Evolutionary conservation across 1,140 invertebrate species (phyloP).

Genomic region (Drosophila orosa): DNA sequence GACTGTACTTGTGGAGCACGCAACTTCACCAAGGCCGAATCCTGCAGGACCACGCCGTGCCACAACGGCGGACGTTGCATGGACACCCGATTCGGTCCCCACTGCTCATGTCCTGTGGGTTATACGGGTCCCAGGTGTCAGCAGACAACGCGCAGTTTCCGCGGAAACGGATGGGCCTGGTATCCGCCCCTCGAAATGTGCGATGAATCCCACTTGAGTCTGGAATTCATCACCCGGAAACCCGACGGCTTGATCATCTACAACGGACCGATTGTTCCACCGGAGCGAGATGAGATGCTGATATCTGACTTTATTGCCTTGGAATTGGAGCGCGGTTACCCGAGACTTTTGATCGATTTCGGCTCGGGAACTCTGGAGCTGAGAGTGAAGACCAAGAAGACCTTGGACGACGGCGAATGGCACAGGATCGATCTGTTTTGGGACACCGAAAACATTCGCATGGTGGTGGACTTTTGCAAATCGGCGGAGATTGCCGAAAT

Average conservation of each 20-base stretch:
- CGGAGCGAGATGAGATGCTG: constrained; percentile 94
- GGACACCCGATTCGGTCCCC: constrained; percentile 93
- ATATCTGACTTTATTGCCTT: constrained; percentile 97
- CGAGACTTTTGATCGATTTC: constrained; percentile 95
- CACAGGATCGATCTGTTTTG: constrained; percentile 98
- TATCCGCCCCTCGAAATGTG: constrained; percentile 98
- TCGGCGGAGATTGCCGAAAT: constrained; percentile 93
- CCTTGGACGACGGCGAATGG: constrained; percentile 97
- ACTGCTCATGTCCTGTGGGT: constrained; percentile 94
- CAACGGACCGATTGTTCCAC: constrained; percentile 97
- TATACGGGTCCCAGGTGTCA: constrained; percentile 98
- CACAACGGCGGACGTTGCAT: constrained; percentile 97
- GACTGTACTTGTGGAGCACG: constrained; percentile 96
- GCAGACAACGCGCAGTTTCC: constrained; percentile 96
- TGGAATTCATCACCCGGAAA: constrained; percentile 97
- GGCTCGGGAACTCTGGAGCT: constrained; percentile 96
- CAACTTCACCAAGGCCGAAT: constrained; percentile 95
- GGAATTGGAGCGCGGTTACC: constrained; percentile 95
- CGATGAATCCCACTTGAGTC: constrained; percentile 95
- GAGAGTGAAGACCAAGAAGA: constrained; percentile 93
- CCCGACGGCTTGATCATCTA: constrained; percentile 97
- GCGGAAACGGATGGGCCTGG: constrained; percentile 97
- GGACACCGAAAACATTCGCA: constrained; percentile 95
- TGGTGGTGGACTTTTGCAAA: constrained; percentile 96
- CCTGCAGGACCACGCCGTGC: constrained; percentile 95